These are phyloP conservation scores for Erebia aethiops DNA, from an alignment of 2,888 invertebrate species.

Conservation along the genomic window DNA sequence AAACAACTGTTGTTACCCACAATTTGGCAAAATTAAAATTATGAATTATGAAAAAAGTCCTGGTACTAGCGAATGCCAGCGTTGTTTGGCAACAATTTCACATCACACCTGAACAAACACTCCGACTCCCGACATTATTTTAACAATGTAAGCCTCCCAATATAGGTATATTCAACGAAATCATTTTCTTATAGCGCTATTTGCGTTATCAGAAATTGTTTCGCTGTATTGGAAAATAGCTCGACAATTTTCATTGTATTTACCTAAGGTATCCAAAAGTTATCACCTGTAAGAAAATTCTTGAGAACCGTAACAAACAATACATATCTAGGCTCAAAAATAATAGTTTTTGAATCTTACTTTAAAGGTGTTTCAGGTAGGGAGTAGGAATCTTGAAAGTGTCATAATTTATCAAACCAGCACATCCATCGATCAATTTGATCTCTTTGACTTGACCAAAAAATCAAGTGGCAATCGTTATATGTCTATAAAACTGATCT, in stretches of 20 bases:
- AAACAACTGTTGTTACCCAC: no score
- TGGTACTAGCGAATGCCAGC: background rate
- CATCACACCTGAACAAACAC: conserved; percentile 15
- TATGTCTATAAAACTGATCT: no score
- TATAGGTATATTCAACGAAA: background rate
- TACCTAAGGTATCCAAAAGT: background rate
- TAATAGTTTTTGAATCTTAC: no score
- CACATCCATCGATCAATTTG: no score
- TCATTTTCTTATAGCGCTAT: background rate
- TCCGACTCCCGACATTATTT: background rate
- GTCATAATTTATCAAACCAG: no score
- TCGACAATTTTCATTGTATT: background rate
- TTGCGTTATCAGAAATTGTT: background rate
- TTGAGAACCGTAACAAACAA: background rate
- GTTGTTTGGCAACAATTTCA: conserved; percentile 6
- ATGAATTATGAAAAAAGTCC: no score
- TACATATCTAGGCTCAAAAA: background rate
- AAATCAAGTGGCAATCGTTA: no score
- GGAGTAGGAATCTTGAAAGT: no score
- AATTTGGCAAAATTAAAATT: no score
- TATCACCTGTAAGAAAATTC: background rate
- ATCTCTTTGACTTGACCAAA: no score
- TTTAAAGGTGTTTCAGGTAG: no score
- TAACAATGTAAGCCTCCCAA: background rate
- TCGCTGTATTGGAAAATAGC: background rate